phyloP scores from a whole-genome alignment of 2,888 invertebrate species.

The Cheiracanthium punctorium region DNA sequence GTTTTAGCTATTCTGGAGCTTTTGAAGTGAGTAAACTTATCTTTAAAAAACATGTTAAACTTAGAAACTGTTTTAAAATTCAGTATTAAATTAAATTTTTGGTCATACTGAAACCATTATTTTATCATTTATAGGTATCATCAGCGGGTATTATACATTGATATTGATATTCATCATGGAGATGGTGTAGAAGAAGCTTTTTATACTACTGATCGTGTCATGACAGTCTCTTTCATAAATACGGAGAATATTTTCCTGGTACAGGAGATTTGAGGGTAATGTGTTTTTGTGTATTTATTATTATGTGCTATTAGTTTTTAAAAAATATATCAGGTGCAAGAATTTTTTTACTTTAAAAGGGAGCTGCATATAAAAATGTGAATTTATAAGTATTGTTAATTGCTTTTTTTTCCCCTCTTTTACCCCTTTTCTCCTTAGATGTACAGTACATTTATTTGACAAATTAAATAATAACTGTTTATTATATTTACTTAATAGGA shows the following conservation, averaged over 20 bases:
- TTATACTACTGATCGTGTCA: conserved; percentile 98
- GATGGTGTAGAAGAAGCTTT: conserved; percentile 99
- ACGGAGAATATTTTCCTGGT: conserved; percentile 99
- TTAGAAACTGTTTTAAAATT: neutral
- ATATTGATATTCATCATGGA: conserved; percentile 99
- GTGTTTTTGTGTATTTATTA: conserved; percentile 75
- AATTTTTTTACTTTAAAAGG: too few relatives aligned
- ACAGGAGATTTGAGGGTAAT: conserved; percentile 84
- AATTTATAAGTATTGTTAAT: too few relatives aligned
- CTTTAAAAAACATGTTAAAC: neutral
- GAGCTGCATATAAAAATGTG: too few relatives aligned
- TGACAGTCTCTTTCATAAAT: conserved; percentile 99
- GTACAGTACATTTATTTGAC: too few relatives aligned
- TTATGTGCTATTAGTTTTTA: too few relatives aligned
- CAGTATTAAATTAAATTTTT: neutral
- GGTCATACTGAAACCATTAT: neutral
- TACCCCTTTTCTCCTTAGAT: too few relatives aligned
- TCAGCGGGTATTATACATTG: conserved; percentile 96
- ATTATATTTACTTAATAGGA: too few relatives aligned
- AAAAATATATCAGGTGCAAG: too few relatives aligned
- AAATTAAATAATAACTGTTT: too few relatives aligned
- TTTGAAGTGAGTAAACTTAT: conserved; percentile 81
- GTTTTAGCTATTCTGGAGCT: conserved; percentile 97
- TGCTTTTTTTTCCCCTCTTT: too few relatives aligned
- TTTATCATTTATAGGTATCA: conserved; percentile 82